Conservation (phyloP, 2,113 vertebrate genomes). For the Pogona vitticeps region DNA sequence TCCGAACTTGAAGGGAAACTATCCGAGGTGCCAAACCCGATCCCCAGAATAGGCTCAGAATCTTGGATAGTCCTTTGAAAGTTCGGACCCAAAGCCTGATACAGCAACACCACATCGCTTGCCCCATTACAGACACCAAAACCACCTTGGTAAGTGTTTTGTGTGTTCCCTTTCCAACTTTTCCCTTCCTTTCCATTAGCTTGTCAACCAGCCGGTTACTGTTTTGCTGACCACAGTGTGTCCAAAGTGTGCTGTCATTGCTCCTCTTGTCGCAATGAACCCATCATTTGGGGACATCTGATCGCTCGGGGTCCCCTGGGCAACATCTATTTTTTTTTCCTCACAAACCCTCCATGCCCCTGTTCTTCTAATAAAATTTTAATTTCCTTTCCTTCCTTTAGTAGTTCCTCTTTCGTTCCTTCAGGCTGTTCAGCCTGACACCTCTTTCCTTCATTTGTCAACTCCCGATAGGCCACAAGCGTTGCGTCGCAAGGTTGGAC, state of each 20-base stretch:
- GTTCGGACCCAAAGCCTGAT: no score
- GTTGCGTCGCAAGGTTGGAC: constrained; percentile 22
- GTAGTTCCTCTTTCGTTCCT: not conserved
- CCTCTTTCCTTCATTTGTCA: constrained; percentile 13
- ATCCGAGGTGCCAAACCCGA: not conserved
- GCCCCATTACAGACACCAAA: not conserved
- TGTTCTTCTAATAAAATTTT: constrained; percentile 63
- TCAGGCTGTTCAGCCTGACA: constrained; percentile 30
- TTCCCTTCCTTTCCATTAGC: no score
- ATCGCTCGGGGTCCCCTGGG: constrained; percentile 37
- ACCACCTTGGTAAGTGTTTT: accelerated
- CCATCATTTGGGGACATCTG: constrained; percentile 17
- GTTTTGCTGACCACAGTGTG: not conserved
- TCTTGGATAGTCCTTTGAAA: not conserved
- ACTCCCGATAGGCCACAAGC: constrained; percentile 18
- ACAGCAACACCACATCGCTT: no score
- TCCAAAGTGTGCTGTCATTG: not conserved
- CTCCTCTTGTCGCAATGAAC: constrained; percentile 1
- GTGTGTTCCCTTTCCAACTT: not conserved
- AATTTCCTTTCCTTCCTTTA: constrained; percentile 61
- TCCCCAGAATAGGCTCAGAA: not conserved
- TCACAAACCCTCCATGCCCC: not conserved
- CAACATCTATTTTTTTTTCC: not conserved
- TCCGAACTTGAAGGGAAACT: not conserved
- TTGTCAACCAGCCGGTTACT: not conserved